Evolutionary conservation across 2,113 vertebrate species (phyloP).

Genomic region (Gallinago jamesoni): DNA sequence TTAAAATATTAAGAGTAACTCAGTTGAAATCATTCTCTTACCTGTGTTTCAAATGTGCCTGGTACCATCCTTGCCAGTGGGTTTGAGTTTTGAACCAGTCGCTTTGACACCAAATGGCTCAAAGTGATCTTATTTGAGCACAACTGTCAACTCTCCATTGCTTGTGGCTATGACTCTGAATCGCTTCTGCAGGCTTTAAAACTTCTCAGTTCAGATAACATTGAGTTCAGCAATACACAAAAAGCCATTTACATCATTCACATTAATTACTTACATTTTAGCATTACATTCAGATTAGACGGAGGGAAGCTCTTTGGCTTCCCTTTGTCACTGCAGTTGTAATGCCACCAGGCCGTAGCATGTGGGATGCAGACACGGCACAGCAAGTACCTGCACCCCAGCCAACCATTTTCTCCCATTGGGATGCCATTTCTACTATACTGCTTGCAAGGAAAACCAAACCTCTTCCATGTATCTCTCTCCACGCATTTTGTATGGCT

Average conservation of each 20-base stretch:
- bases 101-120: background rate
- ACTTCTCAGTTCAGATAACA: background rate
- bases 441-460: background rate
- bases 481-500: background rate
- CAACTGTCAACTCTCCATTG: background rate
- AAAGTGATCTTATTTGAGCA: background rate
- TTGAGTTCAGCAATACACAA: background rate
- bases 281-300: background rate
- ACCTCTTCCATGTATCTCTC: background rate
- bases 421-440: background rate
- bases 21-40: background rate
- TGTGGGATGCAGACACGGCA: background rate
- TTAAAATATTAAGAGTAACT: background rate
- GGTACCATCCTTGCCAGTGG: background rate
- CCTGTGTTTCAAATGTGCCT: background rate
- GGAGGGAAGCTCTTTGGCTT: background rate
- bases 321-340: background rate
- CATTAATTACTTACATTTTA: background rate
- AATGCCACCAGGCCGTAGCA: background rate
- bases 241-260: background rate
- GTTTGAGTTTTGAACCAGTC: background rate
- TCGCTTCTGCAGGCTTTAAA: background rate
- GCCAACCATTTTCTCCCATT: background rate
- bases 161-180: background rate
- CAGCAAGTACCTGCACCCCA: background rate